phyloP scores from a whole-genome alignment of 2,888 invertebrate genomes.

The Tethea ocularis region DNA sequence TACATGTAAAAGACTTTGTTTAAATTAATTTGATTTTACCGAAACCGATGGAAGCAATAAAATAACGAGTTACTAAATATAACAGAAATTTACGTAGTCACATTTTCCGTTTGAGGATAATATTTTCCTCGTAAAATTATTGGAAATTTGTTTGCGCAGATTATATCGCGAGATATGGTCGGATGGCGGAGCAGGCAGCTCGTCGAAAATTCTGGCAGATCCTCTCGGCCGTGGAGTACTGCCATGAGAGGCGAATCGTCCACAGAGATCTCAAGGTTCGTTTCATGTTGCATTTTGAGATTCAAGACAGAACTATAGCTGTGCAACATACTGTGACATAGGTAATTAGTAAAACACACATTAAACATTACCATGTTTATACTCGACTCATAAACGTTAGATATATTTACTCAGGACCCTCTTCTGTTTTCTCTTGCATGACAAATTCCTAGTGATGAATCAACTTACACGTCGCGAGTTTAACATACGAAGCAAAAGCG shows the following conservation, averaged over 20 bases:
- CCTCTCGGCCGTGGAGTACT: slow-evolving; percentile 97
- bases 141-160: slow-evolving; percentile 85
- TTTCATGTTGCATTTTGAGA: slow-evolving; percentile 11
- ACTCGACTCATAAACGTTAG: not conserved
- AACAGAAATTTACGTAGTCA: no score
- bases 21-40: not conserved
- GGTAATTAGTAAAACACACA: not conserved
- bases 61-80: no score
- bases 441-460: not conserved
- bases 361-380: no score
- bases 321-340: not conserved
- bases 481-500: slow-evolving; percentile 15
- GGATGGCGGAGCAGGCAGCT: slow-evolving; percentile 96
- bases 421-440: not conserved
- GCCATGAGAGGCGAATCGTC: slow-evolving; percentile 96
- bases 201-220: slow-evolving; percentile 98
- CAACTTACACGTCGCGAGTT: not conserved
- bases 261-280: slow-evolving; percentile 97
- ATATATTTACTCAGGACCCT: not conserved
- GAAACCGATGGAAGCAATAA: no score
- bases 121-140: not conserved
- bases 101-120: no score
- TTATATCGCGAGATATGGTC: slow-evolving; percentile 96
- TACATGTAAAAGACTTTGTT: not conserved
- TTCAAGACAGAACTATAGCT: slow-evolving; percentile 1